Evolutionary conservation across 2,113 vertebrate genomes (phyloP).

Genomic region (Fulmarus glacialis): DNA sequence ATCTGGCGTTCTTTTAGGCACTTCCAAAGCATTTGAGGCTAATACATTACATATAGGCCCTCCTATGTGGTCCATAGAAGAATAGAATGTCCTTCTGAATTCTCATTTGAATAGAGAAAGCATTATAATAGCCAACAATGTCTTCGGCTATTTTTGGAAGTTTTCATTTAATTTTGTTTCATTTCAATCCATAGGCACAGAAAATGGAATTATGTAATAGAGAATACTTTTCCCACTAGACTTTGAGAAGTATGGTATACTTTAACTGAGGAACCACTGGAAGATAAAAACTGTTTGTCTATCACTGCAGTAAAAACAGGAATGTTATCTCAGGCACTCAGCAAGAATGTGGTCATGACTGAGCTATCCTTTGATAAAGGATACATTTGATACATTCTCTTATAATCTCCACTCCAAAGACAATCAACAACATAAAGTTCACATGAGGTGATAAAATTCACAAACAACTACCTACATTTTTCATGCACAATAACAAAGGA

Average conservation of each 20-base stretch:
- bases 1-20: background rate
- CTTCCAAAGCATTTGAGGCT: background rate
- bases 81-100: background rate
- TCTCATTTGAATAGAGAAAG: background rate
- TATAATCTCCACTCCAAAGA: background rate
- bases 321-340: background rate
- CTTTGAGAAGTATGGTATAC: background rate
- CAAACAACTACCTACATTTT: background rate
- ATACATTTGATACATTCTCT: background rate
- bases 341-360: background rate
- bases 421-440: background rate
- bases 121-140: background rate
- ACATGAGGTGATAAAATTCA: background rate
- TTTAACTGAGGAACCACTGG: background rate
- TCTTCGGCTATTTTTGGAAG: background rate
- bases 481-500: background rate
- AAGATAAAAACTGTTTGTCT: background rate
- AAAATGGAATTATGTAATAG: background rate
- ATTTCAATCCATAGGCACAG: background rate
- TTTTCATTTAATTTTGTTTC: background rate
- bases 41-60: background rate
- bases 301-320: background rate
- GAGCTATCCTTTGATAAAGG: background rate
- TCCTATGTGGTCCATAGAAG: background rate
- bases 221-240: background rate